Base-by-base conservation (phyloP, 1,140 invertebrate genomes). In the Zaprionus africanus region DNA sequence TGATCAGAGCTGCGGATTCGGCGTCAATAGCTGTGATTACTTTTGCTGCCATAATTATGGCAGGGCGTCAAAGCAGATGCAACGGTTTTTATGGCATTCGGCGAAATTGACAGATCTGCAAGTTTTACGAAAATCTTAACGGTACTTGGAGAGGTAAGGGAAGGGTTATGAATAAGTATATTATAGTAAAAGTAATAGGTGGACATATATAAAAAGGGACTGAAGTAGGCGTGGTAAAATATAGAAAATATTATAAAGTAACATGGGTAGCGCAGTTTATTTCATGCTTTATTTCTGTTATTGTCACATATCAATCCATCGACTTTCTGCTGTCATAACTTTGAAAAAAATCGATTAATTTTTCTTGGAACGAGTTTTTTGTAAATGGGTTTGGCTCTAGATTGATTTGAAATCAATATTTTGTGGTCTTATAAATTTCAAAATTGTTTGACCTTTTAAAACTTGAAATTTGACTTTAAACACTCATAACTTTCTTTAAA, bases 21-120 rank as follows among this genome's bases (percentile, higher is more conserved):
- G 41, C 60, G 78, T 24, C 22, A 60, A 62, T 26, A 57, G 38
- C 54, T 58, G 46, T 68, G 51, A 69, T 57, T 73, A 69, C 57
- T 51, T 36, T 26, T 22, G 19, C 49, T 59, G n/a, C 17, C 17
- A 59, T 72, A 66, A 66, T 66, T 65, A 49, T 38, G 7, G 12
- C 31, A 64, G 13, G 9, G 5, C 36, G 9, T 5, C 46, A 24
- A 19, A 9, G 19, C 19, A 61, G 13, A 17, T 26, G 24, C 24
- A 68, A 65, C 53, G 51, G 63, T 56, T 56, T 56, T 56, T 56
- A 28, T 24, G 6, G 22, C 24, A 54, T 4, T 6, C 51, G 7
- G 22, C 7, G 12, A 53, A 53, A 60, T 22, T 24, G 12, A 12
- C 4, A 24, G 46, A 51, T 51, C 46, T 24, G 19, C 46, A 13